A percentile compares a stretch with the other conserved stretches of the same genome.
Evolutionary conservation across 2,113 vertebrate species (phyloP).

Genomic region (Lepidiolamprologus cunningtoni): DNA sequence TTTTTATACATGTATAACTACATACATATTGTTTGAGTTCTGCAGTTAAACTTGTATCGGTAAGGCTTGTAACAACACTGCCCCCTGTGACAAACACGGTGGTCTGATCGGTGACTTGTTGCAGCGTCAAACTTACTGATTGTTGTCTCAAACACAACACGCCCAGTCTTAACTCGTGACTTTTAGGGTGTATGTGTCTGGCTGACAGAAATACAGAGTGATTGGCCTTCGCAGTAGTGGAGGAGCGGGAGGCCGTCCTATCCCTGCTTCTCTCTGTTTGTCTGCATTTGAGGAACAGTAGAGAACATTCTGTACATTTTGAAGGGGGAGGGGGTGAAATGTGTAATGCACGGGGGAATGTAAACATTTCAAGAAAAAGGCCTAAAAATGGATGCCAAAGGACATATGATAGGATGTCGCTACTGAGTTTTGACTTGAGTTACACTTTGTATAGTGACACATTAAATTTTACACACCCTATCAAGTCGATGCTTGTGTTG

Average conservation of each 20-base stretch:
- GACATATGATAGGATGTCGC: not conserved
- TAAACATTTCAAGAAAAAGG: not conserved
- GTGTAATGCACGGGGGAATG: not conserved
- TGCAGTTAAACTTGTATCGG: not conserved
- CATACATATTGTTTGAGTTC: not conserved
- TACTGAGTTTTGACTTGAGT: not conserved
- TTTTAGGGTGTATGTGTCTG: not conserved
- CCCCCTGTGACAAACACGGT: no score
- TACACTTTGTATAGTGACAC: not conserved
- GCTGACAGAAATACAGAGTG: not conserved
- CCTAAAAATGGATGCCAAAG: not conserved
- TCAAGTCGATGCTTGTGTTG: not conserved
- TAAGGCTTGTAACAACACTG: not conserved
- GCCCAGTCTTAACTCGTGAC: constrained; percentile 13
- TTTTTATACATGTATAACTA: not conserved
- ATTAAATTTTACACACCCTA: not conserved
- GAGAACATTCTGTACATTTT: constrained; percentile 62
- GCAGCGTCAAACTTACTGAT: not conserved
- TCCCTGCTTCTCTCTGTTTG: not conserved
- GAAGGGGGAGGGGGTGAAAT: not conserved
- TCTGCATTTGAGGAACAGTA: constrained; percentile 49
- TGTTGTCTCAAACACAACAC: not conserved
- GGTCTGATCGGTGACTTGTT: not conserved
- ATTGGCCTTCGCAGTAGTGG: constrained; percentile 25
- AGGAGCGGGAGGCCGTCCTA: constrained; percentile 27